These are phyloP conservation scores for Tadarida brasiliensis DNA, from an alignment of 2,797 vertebrate species.

Conservation along the genomic window DNA sequence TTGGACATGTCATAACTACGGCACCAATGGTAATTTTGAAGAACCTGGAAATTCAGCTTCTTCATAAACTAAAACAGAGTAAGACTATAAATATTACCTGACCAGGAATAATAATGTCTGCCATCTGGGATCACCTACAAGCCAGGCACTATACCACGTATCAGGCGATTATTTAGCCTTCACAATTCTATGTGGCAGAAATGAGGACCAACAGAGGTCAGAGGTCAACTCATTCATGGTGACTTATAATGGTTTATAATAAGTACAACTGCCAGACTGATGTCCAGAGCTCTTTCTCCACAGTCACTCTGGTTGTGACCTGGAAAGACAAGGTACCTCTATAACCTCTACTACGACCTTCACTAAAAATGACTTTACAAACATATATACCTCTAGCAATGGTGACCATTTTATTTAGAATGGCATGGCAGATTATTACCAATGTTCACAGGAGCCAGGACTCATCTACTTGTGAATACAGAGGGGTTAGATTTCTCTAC, in stretches of 20 bases:
- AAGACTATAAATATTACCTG: not conserved
- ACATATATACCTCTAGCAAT: not conserved
- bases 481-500: not conserved
- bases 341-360: not conserved
- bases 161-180: not conserved
- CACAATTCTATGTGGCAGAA: not conserved
- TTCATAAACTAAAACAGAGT: not conserved
- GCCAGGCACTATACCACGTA: not conserved
- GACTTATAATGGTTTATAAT: not conserved
- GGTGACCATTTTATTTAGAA: not conserved
- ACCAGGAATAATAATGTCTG: not conserved
- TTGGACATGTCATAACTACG: not conserved
- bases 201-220: not conserved
- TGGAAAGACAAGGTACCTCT: not conserved
- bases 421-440: not conserved
- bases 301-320: not conserved
- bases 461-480: not conserved
- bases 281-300: not conserved
- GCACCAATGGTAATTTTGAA: not conserved
- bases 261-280: not conserved
- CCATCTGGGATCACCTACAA: not conserved
- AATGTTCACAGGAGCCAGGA: not conserved
- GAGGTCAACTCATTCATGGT: not conserved
- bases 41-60: not conserved
- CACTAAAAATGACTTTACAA: not conserved